A percentile compares a stretch with the other conserved stretches of the same genome.
phyloP scores from a whole-genome alignment of 2,888 invertebrate genomes.

The Cryptophagus acutangulus region DNA sequence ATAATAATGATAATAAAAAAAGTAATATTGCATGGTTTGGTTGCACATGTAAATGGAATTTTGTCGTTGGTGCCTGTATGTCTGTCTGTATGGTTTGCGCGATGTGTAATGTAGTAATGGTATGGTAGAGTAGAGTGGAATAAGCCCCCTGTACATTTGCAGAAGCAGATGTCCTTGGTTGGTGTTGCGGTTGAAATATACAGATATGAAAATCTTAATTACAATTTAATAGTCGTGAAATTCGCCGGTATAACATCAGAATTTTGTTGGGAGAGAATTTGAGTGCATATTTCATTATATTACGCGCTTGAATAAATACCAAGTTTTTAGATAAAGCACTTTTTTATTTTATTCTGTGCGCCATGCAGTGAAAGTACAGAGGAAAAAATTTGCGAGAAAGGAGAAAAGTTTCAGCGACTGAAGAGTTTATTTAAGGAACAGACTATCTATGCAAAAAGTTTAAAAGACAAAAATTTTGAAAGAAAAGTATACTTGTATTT shows the following conservation, averaged over 20 bases:
- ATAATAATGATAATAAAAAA: too few relatives aligned
- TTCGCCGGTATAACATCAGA: neutral
- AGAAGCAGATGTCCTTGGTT: conserved; percentile 23
- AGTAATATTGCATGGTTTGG: too few relatives aligned
- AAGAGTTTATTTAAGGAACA: conserved; percentile 10
- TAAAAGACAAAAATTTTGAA: conserved; percentile 5
- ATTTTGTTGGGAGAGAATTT: conserved; percentile 7
- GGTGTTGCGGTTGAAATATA: conserved; percentile 28
- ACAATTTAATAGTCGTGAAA: conserved; percentile 26
- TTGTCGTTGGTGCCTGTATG: too few relatives aligned
- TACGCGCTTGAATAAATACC: conserved; percentile 19
- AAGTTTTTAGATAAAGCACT: conserved; percentile 17
- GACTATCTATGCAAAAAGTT: conserved; percentile 7
- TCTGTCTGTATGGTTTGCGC: too few relatives aligned
- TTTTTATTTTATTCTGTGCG: conserved; percentile 1
- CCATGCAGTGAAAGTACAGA: conserved; percentile 1
- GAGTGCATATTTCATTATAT: conserved; percentile 14
- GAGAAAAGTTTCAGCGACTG: conserved; percentile 6
- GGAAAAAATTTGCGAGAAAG: conserved; percentile 2
- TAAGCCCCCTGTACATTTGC: neutral
- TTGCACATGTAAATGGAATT: too few relatives aligned
- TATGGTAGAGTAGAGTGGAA: too few relatives aligned
- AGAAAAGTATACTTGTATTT: conserved; percentile 10
- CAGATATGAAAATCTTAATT: conserved; percentile 31
- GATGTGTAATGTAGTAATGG: too few relatives aligned